Percentiles rank a stretch among this genome's conserved stretches.
These are phyloP conservation scores for Oostethus manadensis DNA, from an alignment of 2,113 vertebrate genomes.

Conservation along the genomic window DNA sequence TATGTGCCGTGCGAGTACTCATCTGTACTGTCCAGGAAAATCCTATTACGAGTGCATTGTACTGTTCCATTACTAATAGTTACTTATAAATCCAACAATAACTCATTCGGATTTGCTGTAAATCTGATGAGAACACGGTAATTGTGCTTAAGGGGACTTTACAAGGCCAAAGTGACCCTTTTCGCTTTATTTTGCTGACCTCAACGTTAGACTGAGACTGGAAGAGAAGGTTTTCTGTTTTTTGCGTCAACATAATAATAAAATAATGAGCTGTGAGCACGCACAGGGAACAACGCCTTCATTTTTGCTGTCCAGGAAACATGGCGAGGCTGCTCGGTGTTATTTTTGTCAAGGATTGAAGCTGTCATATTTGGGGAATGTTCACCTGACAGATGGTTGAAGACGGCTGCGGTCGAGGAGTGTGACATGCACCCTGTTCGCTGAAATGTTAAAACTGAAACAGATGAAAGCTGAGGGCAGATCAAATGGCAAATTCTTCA, in stretches of 20 bases:
- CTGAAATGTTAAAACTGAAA: not conserved
- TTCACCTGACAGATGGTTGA: constrained; percentile 5
- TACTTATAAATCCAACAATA: not conserved
- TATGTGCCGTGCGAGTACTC: too few relatives aligned
- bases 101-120: not conserved
- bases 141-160: not conserved
- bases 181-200: not conserved
- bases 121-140: too few relatives aligned
- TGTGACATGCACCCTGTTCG: not conserved
- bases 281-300: not conserved
- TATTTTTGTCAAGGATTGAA: constrained; percentile 7
- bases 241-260: constrained; percentile 13
- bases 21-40: too few relatives aligned
- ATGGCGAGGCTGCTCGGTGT: constrained; percentile 2
- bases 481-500: not conserved
- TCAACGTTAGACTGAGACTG: not conserved
- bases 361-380: constrained; percentile 10
- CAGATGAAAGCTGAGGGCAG: not conserved
- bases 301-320: constrained; percentile 19
- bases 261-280: constrained; percentile 1
- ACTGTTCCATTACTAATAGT: too few relatives aligned
- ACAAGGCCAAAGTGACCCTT: not conserved
- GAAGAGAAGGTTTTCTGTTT: constrained; percentile 7
- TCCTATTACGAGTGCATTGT: not conserved
- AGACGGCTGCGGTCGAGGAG: not conserved